A percentile compares a stretch with the other conserved stretches of the same genome.
These are phyloP conservation scores for Cryptus armator DNA, from an alignment of 2,888 invertebrate genomes.

Conservation along the genomic window DNA sequence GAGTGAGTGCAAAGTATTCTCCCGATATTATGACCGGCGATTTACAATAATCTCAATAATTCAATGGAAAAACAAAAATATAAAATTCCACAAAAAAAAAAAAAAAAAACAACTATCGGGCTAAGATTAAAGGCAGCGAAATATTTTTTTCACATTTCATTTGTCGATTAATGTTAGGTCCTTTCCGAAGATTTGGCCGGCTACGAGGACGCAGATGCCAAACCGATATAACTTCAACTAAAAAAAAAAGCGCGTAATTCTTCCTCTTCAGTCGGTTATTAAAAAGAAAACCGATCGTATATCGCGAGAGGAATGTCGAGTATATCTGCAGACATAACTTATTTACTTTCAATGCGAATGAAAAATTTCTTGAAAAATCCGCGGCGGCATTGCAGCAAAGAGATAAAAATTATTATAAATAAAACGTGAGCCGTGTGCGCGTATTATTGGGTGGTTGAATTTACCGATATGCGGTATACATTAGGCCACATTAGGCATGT, in stretches of 20 bases:
- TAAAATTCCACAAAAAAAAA: neutral
- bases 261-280: too few relatives aligned
- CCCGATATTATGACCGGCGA: slow-evolving; percentile 17
- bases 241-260: too few relatives aligned
- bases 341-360: neutral
- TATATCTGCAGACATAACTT: neutral
- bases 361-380: neutral
- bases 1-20: slow-evolving; percentile 36
- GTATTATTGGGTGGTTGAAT: neutral
- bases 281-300: too few relatives aligned
- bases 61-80: neutral
- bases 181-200: too few relatives aligned
- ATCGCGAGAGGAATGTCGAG: neutral
- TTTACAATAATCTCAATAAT: slow-evolving; percentile 30
- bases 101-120: too few relatives aligned
- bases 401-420: neutral
- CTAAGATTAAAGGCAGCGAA: too few relatives aligned
- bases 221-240: too few relatives aligned
- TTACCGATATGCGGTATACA: neutral
- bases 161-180: too few relatives aligned
- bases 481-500: slow-evolving; percentile 9
- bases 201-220: too few relatives aligned
- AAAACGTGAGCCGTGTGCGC: neutral
- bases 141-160: too few relatives aligned
- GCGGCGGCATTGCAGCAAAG: neutral